Evolutionary conservation across 2,797 vertebrate genomes (phyloP).

Genomic region (Vultur gryphus): DNA sequence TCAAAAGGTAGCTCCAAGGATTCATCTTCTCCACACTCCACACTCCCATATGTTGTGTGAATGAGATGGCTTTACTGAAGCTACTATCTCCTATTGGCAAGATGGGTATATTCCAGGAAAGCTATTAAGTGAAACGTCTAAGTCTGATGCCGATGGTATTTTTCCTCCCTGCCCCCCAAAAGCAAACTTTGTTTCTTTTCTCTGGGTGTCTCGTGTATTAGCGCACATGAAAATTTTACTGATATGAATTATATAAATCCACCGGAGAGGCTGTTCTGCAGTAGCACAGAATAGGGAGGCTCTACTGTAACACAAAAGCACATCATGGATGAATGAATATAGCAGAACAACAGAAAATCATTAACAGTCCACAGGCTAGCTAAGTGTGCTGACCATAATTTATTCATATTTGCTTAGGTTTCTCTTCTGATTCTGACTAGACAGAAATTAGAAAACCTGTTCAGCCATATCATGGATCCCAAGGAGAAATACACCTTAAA

Average conservation of each 20-base stretch:
- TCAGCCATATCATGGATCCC: background rate
- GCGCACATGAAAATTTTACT: slow-evolving; percentile 16
- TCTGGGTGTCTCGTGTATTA: background rate
- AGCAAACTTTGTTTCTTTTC: slow-evolving; percentile 3
- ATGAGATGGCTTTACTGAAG: slow-evolving; percentile 25
- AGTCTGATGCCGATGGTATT: background rate
- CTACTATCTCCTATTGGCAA: slow-evolving; percentile 12
- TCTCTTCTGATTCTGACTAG: background rate
- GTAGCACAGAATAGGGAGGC: background rate
- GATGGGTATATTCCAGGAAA: slow-evolving; percentile 41
- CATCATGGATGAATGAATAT: background rate
- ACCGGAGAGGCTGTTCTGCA: background rate
- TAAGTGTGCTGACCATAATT: background rate
- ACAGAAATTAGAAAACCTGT: background rate
- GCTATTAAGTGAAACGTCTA: slow-evolving; percentile 41
- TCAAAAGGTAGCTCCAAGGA: slow-evolving; percentile 33
- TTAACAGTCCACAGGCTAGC: background rate
- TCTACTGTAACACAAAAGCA: background rate
- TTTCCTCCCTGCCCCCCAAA: background rate
- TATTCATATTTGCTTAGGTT: background rate
- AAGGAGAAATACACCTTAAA: background rate
- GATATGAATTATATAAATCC: slow-evolving; percentile 2
- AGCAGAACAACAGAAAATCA: slow-evolving; percentile 24
- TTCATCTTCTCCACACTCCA: background rate
- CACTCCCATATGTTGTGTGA: slow-evolving; percentile 1